Conservation (phyloP, 2,888 invertebrate genomes). For the Dasysyrphus tricinctus region DNA sequence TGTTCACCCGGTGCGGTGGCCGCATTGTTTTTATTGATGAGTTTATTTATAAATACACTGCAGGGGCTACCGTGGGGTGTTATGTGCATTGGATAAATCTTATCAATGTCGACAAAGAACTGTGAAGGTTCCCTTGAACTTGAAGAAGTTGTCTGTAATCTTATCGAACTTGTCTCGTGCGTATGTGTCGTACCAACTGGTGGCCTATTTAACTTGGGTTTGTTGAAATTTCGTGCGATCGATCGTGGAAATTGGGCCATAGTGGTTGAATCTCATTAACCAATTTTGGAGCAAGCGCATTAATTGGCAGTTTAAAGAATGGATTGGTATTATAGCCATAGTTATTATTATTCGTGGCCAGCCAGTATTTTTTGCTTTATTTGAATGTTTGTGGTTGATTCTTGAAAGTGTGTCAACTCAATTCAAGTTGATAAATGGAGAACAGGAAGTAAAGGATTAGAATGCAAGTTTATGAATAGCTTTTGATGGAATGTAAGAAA, state of each 20-base stretch:
- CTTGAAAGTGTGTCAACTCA: slow-evolving; percentile 8
- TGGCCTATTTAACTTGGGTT: slow-evolving; percentile 60
- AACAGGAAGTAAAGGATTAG: slow-evolving; percentile 30
- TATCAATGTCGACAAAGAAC: slow-evolving; percentile 18
- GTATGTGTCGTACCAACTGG: slow-evolving; percentile 29
- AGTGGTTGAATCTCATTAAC: slow-evolving; percentile 47
- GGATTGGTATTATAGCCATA: slow-evolving; percentile 26
- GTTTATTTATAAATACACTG: neutral
- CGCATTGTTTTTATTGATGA: slow-evolving; percentile 43
- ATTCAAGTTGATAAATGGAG: neutral
- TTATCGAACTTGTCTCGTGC: slow-evolving; percentile 11
- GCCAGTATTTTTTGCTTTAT: slow-evolving; percentile 37
- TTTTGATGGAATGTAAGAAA: neutral
- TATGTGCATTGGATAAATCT: neutral
- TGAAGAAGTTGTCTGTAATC: slow-evolving; percentile 39
- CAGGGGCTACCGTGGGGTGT: neutral
- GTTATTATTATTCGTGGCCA: slow-evolving; percentile 44
- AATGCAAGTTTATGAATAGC: neutral
- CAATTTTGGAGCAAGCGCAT: slow-evolving; percentile 43
- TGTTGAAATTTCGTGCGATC: slow-evolving; percentile 37
- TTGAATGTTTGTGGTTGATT: slow-evolving; percentile 15
- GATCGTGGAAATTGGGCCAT: slow-evolving; percentile 52
- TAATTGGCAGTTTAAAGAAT: slow-evolving; percentile 55
- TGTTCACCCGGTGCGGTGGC: neutral
- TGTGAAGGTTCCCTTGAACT: slow-evolving; percentile 65